Conservation (phyloP, 1,140 invertebrate species). For the Tyrophagus putrescentiae region DNA sequence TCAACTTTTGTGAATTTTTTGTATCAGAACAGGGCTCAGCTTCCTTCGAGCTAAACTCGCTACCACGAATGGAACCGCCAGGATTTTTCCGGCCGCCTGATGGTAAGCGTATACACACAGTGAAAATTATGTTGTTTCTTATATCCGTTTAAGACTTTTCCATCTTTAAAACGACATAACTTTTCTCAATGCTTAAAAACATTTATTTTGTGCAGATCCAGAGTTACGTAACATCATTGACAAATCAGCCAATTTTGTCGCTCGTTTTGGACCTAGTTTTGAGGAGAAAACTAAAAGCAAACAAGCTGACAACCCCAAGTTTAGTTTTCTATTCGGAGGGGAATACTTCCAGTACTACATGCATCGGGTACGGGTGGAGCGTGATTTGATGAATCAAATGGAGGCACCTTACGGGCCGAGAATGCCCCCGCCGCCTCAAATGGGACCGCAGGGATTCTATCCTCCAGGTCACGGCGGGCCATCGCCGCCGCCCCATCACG, state of each 20-base stretch:
- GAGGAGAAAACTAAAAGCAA: constrained; percentile 96
- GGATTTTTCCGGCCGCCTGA: too few species aligned
- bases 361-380: constrained; percentile 78
- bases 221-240: constrained; percentile 92
- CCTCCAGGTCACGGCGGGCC: neutral
- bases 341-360: constrained; percentile 92
- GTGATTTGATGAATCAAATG: constrained; percentile 38
- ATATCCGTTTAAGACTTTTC: too few species aligned
- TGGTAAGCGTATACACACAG: too few species aligned
- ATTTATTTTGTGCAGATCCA: constrained; percentile 49
- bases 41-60: too few species aligned
- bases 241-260: constrained; percentile 94
- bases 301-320: constrained; percentile 91
- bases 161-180: too few species aligned
- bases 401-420: neutral
- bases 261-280: constrained; percentile 93
- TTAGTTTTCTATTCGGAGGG: constrained; percentile 89
- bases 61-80: too few species aligned
- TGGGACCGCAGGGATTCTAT: too few species aligned
- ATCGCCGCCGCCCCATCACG: neutral
- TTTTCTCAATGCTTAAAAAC: too few species aligned
- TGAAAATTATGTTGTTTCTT: too few species aligned
- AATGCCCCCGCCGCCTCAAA: too few species aligned
- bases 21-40: too few species aligned
- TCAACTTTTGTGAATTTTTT: too few species aligned